Evolutionary conservation across 2,797 vertebrate species (phyloP), one percentile per base, ranked within the genome.

Genomic region (Carapus acus): DNA sequence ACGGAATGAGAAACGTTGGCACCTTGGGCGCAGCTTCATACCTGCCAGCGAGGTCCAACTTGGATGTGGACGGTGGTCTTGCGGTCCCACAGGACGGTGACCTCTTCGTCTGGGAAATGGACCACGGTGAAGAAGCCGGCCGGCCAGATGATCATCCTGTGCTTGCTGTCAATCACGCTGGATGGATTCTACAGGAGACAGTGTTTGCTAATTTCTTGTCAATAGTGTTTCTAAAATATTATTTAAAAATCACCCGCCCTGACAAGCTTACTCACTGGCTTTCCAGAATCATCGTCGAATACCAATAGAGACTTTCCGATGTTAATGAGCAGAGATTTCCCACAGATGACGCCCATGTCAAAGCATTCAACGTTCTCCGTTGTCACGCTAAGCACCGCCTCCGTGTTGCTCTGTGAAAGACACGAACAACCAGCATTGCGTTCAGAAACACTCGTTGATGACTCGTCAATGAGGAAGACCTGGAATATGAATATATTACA

Each of bases 11-110:
- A 27, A 27, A 27, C 4, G 9, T 27, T 27, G 4, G 24, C 9
- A 27, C 9, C 24, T 5, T n/a, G 9, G 24, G 31, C 9, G 3
- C 15, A 11, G 42, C 1, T 0, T 52, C 78, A 57, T 75, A 95
- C 96, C 91, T 97, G 94, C 95, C 96, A 98, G 53, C 77, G 87
- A 13, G 91, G 93, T 67, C 95, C 96, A 15, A 91, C 91, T 75
- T 97, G 94, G 48, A 97, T 65, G 15, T 98, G 96, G 65, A 95
- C 67, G 0, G 93, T 96, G 59, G 92, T 98, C 72, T 93, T 93
- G n/a, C 90, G 88, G 81, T 98, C 94, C 95, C 95, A 98, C 38
- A 97, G 85, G 45, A 98, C 40, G 1, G 91, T 96, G 61, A 98
- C 69, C 1, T 92, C 88, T 16, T 96, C 91, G 39, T 77, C 68